Conservation (phyloP, 2,797 vertebrate species). For the Neosilurus mollespiculum region DNA sequence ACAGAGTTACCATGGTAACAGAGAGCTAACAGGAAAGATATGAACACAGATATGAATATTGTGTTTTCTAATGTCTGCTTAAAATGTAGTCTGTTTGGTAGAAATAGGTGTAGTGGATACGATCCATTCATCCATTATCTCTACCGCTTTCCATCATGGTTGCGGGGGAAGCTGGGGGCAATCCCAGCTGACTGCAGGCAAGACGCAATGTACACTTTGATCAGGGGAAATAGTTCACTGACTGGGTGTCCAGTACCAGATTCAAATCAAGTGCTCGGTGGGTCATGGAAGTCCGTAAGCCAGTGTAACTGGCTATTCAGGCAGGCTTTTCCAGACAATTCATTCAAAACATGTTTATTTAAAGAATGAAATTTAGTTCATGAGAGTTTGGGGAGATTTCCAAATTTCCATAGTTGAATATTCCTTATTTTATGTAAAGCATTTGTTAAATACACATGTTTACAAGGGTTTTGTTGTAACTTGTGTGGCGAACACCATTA, state of each 20-base stretch:
- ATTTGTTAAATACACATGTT: neutral
- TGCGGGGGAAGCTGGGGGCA: no score
- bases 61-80: slow-evolving; percentile 44
- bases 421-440: neutral
- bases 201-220: no score
- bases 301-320: no score
- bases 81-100: slow-evolving; percentile 35
- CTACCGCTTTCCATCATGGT: no score
- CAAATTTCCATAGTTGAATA: neutral
- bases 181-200: no score
- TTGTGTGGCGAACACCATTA: neutral
- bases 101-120: neutral
- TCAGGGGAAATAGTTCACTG: no score
- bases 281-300: no score
- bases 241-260: no score
- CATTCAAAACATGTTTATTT: neutral
- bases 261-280: no score
- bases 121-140: neutral
- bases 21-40: slow-evolving; percentile 60
- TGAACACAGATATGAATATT: slow-evolving; percentile 40
- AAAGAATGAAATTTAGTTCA: neutral
- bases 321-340: no score
- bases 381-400: neutral
- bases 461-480: neutral
- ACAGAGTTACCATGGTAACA: slow-evolving; percentile 75